phyloP scores from a whole-genome alignment of 2,888 invertebrate genomes.

The Schizaphis graminum region DNA sequence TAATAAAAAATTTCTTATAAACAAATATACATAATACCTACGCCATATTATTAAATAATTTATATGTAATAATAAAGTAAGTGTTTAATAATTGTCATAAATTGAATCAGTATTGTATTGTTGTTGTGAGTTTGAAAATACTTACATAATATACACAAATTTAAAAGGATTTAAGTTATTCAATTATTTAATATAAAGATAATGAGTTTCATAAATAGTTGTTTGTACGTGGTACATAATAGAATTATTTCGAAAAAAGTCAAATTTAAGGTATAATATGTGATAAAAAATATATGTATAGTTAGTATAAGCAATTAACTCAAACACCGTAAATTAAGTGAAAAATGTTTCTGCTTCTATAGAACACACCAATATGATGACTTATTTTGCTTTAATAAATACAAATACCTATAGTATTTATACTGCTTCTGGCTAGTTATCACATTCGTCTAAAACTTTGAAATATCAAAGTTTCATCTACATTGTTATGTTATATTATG shows the following conservation, averaged over 20 bases:
- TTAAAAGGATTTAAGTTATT: background rate
- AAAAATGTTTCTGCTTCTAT: background rate
- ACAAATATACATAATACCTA: background rate
- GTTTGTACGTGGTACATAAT: background rate
- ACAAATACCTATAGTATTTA: background rate
- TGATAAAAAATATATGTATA: background rate
- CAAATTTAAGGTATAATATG: background rate
- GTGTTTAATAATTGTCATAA: background rate
- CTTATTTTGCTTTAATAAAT: background rate
- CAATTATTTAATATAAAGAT: background rate
- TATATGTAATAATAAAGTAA: too few species aligned
- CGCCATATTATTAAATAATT: background rate
- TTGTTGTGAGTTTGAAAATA: background rate
- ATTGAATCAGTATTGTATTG: background rate
- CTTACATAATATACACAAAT: background rate
- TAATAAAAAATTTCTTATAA: background rate
- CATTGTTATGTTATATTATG: background rate
- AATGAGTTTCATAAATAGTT: background rate
- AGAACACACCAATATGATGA: background rate
- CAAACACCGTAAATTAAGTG: background rate
- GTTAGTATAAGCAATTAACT: background rate
- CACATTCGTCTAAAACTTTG: slow-evolving; percentile 20
- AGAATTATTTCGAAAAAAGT: background rate
- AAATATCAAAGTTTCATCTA: background rate
- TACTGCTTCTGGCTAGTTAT: slow-evolving; percentile 21